Percentiles rank a stretch among this genome's conserved stretches.
Evolutionary conservation across 2,113 vertebrate species (phyloP).

Genomic region (Pogona vitticeps): DNA sequence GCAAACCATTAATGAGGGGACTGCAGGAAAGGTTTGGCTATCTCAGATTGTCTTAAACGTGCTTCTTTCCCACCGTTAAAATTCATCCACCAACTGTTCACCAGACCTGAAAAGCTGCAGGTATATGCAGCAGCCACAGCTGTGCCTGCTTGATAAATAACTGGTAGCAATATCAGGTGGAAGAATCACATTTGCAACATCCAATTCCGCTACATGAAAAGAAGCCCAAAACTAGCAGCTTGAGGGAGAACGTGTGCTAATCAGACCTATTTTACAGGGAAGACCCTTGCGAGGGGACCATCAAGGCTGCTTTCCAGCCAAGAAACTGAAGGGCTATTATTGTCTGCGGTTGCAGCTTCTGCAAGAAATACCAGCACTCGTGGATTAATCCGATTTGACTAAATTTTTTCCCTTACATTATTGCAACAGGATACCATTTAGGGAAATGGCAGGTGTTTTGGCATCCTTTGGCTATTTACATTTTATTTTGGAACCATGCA

Average conservation of each 20-base stretch:
- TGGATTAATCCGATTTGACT: constrained; percentile 13
- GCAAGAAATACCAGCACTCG: neutral
- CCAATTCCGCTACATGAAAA: neutral
- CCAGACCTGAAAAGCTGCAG: accelerated
- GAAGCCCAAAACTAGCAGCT: neutral
- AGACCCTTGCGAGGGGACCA: neutral
- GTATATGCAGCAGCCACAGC: constrained; percentile 7
- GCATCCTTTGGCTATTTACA: no score
- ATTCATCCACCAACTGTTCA: neutral
- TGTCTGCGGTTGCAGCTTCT: neutral
- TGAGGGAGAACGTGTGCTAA: neutral
- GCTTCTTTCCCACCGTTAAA: neutral
- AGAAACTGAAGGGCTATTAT: neutral
- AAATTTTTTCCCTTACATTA: neutral
- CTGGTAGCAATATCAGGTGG: neutral
- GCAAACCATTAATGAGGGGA: neutral
- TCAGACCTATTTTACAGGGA: neutral
- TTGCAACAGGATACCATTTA: no score
- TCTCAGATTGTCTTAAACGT: constrained; percentile 23
- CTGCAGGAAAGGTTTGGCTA: neutral
- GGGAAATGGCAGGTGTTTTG: no score
- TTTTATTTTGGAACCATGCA: no score
- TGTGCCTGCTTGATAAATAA: neutral
- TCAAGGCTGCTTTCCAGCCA: neutral
- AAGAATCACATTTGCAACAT: neutral